These are phyloP conservation scores for Bombus ignitus DNA, from an alignment of 1,140 invertebrate species.

Conservation along the genomic window DNA sequence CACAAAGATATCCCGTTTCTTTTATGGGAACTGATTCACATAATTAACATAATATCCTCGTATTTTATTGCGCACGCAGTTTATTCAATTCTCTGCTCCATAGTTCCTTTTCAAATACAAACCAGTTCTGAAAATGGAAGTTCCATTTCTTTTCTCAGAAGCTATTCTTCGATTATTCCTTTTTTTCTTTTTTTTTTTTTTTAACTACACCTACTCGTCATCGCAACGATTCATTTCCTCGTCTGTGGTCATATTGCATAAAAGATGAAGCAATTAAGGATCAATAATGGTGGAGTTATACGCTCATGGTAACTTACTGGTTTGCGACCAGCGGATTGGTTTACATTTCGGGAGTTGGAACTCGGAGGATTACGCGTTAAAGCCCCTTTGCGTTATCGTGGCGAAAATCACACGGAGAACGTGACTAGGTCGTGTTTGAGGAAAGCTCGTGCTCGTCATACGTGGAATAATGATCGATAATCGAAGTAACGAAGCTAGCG, in stretches of 20 bases:
- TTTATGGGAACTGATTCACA: no score
- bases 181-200: no score
- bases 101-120: no score
- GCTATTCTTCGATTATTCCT: no score
- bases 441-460: conserved; percentile 23
- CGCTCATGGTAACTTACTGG: not conserved
- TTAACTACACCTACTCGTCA: no score
- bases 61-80: no score
- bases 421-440: conserved; percentile 46
- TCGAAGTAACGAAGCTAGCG: conserved; percentile 44
- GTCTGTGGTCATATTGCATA: not conserved
- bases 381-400: conserved; percentile 37
- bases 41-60: no score
- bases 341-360: conserved; percentile 18
- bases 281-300: not conserved
- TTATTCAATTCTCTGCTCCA: no score
- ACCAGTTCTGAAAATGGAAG: no score
- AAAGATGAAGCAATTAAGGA: not conserved
- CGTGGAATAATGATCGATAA: conserved; percentile 48
- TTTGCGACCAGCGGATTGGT: not conserved
- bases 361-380: conserved; percentile 35
- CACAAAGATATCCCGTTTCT: no score
- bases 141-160: not conserved
- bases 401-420: conserved; percentile 36
- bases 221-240: not conserved